phyloP scores from a whole-genome alignment of 2,113 vertebrate species.

The Sinosuthora webbiana region DNA sequence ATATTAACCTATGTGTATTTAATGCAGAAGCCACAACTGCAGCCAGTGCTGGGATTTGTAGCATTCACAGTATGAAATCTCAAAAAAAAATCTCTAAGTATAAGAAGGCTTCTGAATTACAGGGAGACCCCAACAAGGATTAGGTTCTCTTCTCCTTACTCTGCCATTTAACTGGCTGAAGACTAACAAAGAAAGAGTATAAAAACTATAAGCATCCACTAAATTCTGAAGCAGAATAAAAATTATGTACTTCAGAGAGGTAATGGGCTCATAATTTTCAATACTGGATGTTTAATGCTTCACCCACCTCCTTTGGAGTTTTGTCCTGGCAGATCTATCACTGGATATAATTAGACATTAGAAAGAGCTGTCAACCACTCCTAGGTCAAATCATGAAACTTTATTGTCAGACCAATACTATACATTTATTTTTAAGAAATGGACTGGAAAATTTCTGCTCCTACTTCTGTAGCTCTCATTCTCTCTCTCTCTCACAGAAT shows the following conservation, averaged over 20 bases:
- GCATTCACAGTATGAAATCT: not conserved
- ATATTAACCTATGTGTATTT: not conserved
- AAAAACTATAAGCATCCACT: not conserved
- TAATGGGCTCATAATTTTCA: not conserved
- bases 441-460: not conserved
- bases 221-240: not conserved
- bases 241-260: not conserved
- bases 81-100: not conserved
- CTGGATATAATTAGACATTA: not conserved
- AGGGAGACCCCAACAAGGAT: not conserved
- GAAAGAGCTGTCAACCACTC: not conserved
- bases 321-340: not conserved
- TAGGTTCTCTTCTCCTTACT: not conserved
- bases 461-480: not conserved
- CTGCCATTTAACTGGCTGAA: not conserved
- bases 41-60: not conserved
- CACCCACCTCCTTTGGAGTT: not conserved
- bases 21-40: not conserved
- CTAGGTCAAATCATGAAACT: not conserved
- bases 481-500: not conserved
- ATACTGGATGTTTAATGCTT: not conserved
- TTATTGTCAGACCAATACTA: not conserved
- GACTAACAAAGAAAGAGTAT: not conserved
- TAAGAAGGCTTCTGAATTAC: not conserved
- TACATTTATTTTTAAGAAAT: not conserved